Base-by-base conservation (phyloP, 1,140 invertebrate genomes). In the Orius insidiosus region DNA sequence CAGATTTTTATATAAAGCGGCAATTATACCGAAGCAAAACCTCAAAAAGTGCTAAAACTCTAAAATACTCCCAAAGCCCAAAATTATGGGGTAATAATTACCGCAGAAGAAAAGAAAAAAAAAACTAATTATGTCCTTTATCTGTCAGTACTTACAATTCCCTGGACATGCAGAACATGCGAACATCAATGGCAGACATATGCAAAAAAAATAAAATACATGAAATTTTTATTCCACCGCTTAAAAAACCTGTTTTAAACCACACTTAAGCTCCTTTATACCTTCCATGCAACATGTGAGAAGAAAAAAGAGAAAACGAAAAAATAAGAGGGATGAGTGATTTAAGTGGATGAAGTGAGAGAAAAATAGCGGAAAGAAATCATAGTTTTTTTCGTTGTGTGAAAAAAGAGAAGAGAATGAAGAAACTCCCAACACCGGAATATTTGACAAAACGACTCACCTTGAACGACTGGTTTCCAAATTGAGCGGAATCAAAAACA, bases 81-180 rank as follows among this genome's bases (percentile, higher is more conserved):
- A n/a, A n/a, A n/a, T n/a, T n/a, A n/a, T n/a, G n/a, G n/a, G n/a
- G n/a, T n/a, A n/a, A 13, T 13, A 36, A 13, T 36, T 13, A 36
- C 14, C 14, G 14, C n/a, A 13, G 3, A 40, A 14, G 14, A 14
- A 40, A 40, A 14, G 18, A 40, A 40, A 40, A 18, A n/a, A n/a
- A 40, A 40, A 40, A 15, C 9, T 14, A 40, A 18, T 40, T 15
- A 18, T 18, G 18, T 14, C 38, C 10, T 18, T 15, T n/a, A 44
- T 18, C 8, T n/a, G 16, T 32, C 16, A 39, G 45, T 51, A 55
- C 52, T 54, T 54, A 54, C 52, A 54, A 54, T 49, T 40, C 46
- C 50, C 52, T 54, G 52, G 15, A 39, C 52, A 54, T 54, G 52
- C 52, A 49, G 45, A 24, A 33, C 47, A 54, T 49, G n/a, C 52